Evolutionary conservation across 1,140 invertebrate species (phyloP).

Genomic region (Heliconius congener): DNA sequence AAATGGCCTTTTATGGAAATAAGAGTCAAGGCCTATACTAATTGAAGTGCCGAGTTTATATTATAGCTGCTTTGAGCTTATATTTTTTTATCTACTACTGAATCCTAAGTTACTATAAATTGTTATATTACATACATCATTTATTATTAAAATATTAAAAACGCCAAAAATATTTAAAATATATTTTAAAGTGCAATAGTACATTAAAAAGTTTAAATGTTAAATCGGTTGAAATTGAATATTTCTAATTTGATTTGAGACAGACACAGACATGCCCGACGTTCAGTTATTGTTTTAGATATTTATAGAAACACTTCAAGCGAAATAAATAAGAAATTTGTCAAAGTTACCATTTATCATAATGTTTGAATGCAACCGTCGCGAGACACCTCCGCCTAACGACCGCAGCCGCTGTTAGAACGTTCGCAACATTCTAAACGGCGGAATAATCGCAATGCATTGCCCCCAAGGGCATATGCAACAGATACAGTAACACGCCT

Average conservation of each 20-base stretch:
- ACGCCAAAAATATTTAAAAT: too few species aligned
- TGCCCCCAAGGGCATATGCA: constrained; percentile 50
- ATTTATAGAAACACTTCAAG: background rate
- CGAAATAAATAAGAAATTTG: constrained; percentile 27
- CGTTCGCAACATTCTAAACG: constrained; percentile 63
- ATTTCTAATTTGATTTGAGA: background rate
- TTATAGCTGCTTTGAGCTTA: background rate
- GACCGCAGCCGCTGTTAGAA: constrained; percentile 53
- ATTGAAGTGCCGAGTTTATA: background rate
- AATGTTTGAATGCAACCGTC: constrained; percentile 29
- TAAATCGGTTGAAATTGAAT: background rate
- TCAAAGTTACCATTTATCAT: constrained; percentile 33
- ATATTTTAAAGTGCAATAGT: too few species aligned
- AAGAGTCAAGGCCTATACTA: background rate
- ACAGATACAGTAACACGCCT: constrained; percentile 48
- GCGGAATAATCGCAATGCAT: constrained; percentile 69
- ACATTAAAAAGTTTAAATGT: too few species aligned
- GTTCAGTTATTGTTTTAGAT: background rate
- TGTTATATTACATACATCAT: too few species aligned
- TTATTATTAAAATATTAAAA: too few species aligned
- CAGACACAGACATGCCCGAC: background rate
- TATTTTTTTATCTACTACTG: background rate
- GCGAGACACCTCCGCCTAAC: constrained; percentile 60
- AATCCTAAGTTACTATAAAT: too few species aligned
- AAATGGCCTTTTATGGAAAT: constrained; percentile 7